Base-by-base conservation (phyloP, 1,140 invertebrate species). In the Meloidogyne floridensis region DNA sequence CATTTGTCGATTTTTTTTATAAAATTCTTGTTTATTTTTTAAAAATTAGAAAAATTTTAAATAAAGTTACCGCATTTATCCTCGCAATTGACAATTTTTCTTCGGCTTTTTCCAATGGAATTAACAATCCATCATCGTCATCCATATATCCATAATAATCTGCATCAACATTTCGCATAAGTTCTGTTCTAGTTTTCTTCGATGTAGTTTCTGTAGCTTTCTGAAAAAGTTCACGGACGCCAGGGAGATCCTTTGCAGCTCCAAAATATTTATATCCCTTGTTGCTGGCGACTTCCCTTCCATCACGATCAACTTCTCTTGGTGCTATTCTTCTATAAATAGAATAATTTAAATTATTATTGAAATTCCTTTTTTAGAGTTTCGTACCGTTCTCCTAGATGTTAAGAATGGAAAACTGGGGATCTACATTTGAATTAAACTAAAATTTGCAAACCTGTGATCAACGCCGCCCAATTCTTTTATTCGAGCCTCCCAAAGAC, bases 231-330 rank as follows among this genome's bases (percentile, higher is more conserved):
- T 99, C 97, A 83, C 96, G 92, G 9, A 99, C 98, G 71, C 98
- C 95, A 20, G 98, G 98, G 86, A 99, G 92, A 92, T 99, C 97
- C 91, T 98, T 97, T 0, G 97, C 96, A 56, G 97, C 98, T 77
- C 97, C 98, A 92, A 99, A 99, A 92, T 99, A 99, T 91, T 98
- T 98, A 90, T 99, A 99, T 0, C 98, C 97, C 87, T 95, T 93
- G 91, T 97, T 98, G 51, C 97, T 96, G 0, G 96, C 96, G 0
- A 98, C 96, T 92, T 99, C 98, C 89, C 95, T 94, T 0, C 92
- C 92, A 53, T 87, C 87, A 13, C 80, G 80, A 77, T 89, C 88
- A 73, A 89, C 78, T 74, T 90, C 86, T 32, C 87, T 79, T 59
- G 86, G 87, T 15, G 89, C 89, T 54, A 86, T 85, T 77, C 80